Percentiles rank a stretch among this genome's conserved stretches.
These are phyloP conservation scores for Megaustenia siamemsis DNA, from an alignment of 2,888 invertebrate genomes.

Conservation along the genomic window DNA sequence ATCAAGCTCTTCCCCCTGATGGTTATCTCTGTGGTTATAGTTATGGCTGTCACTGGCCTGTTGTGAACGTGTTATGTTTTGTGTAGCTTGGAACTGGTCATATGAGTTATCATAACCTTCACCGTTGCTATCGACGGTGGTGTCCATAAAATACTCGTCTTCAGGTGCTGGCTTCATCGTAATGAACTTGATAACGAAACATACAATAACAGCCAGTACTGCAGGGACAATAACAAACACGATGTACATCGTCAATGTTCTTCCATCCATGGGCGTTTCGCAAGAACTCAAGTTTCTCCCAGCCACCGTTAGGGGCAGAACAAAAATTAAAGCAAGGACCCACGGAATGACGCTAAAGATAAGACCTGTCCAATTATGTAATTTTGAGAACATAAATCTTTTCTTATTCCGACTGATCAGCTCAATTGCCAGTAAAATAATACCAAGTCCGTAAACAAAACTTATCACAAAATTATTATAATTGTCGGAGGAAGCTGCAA, in stretches of 20 bases:
- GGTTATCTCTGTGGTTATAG: background rate
- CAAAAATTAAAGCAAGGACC: background rate
- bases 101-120: too few relatives aligned
- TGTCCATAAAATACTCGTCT: too few relatives aligned
- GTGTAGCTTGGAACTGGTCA: background rate
- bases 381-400: too few relatives aligned
- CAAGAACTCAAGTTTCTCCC: background rate
- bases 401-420: background rate
- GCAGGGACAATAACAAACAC: constrained; percentile 5
- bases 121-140: too few relatives aligned
- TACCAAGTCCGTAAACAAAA: constrained; percentile 17
- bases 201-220: background rate
- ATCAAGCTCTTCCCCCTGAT: background rate
- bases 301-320: background rate
- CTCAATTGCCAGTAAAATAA: background rate
- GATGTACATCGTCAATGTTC: background rate
- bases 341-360: background rate
- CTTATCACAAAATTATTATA: background rate
- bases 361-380: background rate
- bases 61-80: background rate
- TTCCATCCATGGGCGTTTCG: background rate
- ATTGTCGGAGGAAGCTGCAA: background rate
- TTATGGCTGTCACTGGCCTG: too few relatives aligned
- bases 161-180: background rate
- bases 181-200: background rate